Percentiles rank a stretch among this genome's conserved stretches.
Conservation (phyloP, 1,140 invertebrate species). For the Drosophila nasuta region DNA sequence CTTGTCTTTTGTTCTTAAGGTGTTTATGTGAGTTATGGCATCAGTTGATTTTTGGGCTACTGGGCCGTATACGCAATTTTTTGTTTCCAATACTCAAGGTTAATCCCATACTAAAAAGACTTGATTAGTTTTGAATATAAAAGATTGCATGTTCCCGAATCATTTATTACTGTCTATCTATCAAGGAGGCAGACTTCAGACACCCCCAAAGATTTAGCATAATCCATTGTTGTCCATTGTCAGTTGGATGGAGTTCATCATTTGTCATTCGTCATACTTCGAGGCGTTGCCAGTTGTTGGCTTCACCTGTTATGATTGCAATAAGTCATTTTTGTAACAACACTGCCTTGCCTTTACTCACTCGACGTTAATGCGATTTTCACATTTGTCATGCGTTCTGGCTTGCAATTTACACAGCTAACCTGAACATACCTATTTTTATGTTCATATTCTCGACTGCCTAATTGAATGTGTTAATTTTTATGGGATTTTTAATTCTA, state of each 20-base stretch:
- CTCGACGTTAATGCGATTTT: conserved; percentile 47
- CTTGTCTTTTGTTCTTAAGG: conserved; percentile 53
- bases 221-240: conserved; percentile 36
- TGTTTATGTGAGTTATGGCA: conserved; percentile 77
- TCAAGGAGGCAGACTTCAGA: conserved; percentile 32
- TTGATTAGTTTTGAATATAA: not conserved
- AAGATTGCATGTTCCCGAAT: conserved; percentile 33
- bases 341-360: conserved; percentile 36
- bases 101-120: not conserved
- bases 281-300: conserved; percentile 49
- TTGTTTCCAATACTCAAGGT: conserved; percentile 39
- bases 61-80: conserved; percentile 56
- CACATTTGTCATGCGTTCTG: conserved; percentile 61
- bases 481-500: conserved; percentile 31
- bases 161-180: conserved; percentile 51
- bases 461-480: conserved; percentile 50
- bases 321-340: conserved; percentile 50
- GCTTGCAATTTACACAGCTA: conserved; percentile 52
- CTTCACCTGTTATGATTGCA: conserved; percentile 45
- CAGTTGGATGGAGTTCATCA: conserved; percentile 42
- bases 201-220: conserved; percentile 33
- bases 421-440: conserved; percentile 56
- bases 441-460: conserved; percentile 45
- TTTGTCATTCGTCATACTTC: conserved; percentile 58
- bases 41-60: conserved; percentile 42